phyloP scores from a whole-genome alignment of 2,797 vertebrate species.

The Micrastur ruficollis region DNA sequence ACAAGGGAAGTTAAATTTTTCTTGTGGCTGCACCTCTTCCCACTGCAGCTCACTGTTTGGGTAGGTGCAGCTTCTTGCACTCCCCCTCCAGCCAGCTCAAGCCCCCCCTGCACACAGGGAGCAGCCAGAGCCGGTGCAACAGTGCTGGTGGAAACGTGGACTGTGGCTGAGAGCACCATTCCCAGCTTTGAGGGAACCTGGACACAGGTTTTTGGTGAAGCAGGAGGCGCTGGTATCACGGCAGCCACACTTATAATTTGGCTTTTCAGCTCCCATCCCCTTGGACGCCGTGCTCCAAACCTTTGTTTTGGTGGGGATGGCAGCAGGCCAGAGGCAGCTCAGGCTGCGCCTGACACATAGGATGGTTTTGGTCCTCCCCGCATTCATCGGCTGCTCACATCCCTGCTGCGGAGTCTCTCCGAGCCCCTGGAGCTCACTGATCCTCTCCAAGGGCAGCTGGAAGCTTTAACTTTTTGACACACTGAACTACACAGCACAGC shows the following conservation, averaged over 20 bases:
- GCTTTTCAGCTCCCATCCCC: background rate
- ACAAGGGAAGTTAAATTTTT: background rate
- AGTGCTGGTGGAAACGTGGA: too few relatives aligned
- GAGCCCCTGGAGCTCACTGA: background rate
- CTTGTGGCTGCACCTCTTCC: background rate
- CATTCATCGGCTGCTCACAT: background rate
- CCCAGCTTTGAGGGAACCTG: background rate
- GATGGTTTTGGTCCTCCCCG: background rate
- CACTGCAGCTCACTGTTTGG: background rate
- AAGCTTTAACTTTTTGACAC: background rate
- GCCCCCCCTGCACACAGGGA: background rate
- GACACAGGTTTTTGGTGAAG: background rate
- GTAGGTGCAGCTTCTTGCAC: fast-evolving
- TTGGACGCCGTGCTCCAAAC: too few relatives aligned
- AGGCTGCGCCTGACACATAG: background rate
- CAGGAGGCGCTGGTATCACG: background rate
- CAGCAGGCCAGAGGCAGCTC: background rate
- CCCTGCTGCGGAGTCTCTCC: background rate
- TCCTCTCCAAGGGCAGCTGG: background rate
- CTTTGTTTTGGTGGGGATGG: background rate
- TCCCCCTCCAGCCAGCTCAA: background rate
- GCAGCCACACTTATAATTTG: background rate
- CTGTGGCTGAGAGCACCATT: fast-evolving
- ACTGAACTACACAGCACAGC: background rate
- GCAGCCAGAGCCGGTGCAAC: background rate